A percentile compares a stretch with the other conserved stretches of the same genome.
phyloP scores from a whole-genome alignment of 2,113 vertebrate genomes.

The Haemorhous mexicanus region DNA sequence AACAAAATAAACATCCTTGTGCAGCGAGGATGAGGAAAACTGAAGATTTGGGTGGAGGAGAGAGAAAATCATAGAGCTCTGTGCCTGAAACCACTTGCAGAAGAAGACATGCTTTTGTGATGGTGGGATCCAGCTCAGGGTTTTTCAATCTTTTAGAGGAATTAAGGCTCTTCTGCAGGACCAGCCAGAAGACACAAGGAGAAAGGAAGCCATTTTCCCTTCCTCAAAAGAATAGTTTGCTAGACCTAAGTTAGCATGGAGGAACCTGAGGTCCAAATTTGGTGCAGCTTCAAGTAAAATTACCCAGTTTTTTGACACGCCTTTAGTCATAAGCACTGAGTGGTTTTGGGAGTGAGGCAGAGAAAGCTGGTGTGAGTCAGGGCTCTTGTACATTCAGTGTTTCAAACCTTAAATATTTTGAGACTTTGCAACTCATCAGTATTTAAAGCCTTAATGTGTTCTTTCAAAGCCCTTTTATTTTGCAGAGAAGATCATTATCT shows the following conservation, averaged over 20 bases:
- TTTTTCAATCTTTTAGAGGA: not conserved
- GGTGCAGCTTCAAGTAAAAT: not conserved
- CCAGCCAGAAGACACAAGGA: not conserved
- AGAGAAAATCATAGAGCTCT: not conserved
- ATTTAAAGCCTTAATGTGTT: not conserved
- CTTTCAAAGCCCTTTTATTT: not conserved
- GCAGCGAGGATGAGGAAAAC: not conserved
- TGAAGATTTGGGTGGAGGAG: not conserved
- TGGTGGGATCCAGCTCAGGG: not conserved
- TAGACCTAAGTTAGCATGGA: not conserved
- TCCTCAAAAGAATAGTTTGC: not conserved
- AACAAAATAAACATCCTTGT: not conserved
- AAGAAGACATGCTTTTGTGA: accelerated
- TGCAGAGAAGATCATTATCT: not conserved
- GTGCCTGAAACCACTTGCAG: not conserved
- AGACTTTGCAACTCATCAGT: not conserved
- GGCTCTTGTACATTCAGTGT: not conserved
- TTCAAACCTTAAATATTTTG: not conserved
- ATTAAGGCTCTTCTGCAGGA: not conserved
- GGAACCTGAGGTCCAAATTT: not conserved
- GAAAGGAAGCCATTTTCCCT: not conserved
- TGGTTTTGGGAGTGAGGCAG: not conserved
- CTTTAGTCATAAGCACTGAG: not conserved
- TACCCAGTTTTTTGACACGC: accelerated
- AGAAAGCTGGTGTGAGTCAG: not conserved